Conservation (phyloP, 2,113 vertebrate genomes). For the Echinops telfairi region DNA sequence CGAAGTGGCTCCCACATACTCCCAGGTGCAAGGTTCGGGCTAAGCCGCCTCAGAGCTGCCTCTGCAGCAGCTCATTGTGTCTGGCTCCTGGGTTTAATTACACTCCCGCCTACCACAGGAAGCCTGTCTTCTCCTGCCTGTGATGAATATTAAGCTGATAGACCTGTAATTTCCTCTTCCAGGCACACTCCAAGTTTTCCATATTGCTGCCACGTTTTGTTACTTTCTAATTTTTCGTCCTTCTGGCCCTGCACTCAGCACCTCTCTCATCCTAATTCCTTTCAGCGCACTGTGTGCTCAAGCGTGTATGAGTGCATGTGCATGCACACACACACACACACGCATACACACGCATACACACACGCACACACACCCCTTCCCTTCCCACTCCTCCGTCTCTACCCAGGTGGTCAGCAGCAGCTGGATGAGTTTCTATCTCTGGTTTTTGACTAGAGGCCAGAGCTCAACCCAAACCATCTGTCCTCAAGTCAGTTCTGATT, state of each 20-base stretch:
- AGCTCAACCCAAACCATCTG: not conserved
- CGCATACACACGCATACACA: not conserved
- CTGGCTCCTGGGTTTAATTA: constrained; percentile 87
- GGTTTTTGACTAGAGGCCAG: not conserved
- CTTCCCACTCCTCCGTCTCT: constrained; percentile 52
- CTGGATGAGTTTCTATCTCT: not conserved
- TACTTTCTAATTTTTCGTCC: constrained; percentile 86
- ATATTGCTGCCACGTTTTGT: constrained; percentile 85
- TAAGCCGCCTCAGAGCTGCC: not conserved
- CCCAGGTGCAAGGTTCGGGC: not conserved
- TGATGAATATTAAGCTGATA: constrained; percentile 85
- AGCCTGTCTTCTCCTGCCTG: constrained; percentile 75
- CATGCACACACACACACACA: not conserved
- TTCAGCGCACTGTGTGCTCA: too few species aligned
- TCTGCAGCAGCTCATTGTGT: constrained; percentile 81
- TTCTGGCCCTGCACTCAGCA: constrained; percentile 83
- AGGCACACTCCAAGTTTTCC: constrained; percentile 82
- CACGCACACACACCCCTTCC: constrained; percentile 41
- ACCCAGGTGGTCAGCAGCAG: not conserved
- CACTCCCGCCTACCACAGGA: constrained; percentile 79
- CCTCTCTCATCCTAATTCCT: constrained; percentile 70
- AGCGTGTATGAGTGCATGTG: constrained; percentile 78
- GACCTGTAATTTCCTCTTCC: constrained; percentile 84
- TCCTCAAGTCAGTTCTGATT: not conserved
- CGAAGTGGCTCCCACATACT: not conserved